Base-by-base conservation (phyloP, 2,113 vertebrate genomes). In the Syrmaticus mikado region DNA sequence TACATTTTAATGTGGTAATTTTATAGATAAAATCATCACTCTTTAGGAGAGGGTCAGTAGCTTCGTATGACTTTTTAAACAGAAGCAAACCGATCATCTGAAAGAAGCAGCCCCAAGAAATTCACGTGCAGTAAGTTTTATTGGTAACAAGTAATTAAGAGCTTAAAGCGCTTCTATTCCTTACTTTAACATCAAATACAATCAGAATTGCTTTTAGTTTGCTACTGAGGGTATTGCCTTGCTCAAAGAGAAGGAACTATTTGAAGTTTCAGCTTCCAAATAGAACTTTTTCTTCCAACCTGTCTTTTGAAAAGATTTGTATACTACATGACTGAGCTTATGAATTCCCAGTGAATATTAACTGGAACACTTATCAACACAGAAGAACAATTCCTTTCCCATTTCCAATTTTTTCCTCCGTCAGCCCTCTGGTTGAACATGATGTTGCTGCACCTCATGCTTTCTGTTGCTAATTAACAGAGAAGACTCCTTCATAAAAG, bases 91-190 rank as follows among this genome's bases (percentile, higher is more conserved):
- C 62, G 71, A 71, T 87, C 48, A 72, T 46, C 65, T 94, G 86
- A 91, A 95, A 94, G 77, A 79, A 95, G 82, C 13, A 86, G 72
- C 70, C 65, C 32, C 68, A 79, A 93, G 87, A 91, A 94, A 94
- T 84, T 88, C 71, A 86, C 13, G 71, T 82, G 58, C 81, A 91
- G 0, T 67, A 91, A 40, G 32, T 96, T 94, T 94, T 88, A 96
- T 77, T 88, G 68, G 87, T 81, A 92, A 57, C 34, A 84, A 79
- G 79, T 83, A 91, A 93, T 90, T 92, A 93, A 80, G 61, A 92
- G 21, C 48, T 76, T 88, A 13, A 85, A 93, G 71, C 48, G 45
- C 74, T 93, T 82, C 75, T 78, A 36, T 36, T 81, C 94, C 76
- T 77, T 80, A 43, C 43, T 85, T 88, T 61, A 89, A 32, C 16